Conservation (phyloP, 2,888 invertebrate species). For the Tiliacea aurago region DNA sequence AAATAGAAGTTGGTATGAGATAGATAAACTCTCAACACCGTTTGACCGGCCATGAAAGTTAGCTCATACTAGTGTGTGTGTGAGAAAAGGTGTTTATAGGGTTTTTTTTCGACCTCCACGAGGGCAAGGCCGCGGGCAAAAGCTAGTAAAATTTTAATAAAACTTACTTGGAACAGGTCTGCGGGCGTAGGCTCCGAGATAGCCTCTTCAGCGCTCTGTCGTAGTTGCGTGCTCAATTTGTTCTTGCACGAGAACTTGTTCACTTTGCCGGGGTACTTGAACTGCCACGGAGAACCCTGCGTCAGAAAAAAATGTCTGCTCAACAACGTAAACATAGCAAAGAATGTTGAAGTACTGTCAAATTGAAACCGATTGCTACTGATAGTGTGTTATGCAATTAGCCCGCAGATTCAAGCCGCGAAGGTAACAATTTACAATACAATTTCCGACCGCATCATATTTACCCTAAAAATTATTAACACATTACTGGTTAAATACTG, state of each 20-base stretch:
- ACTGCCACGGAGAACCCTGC: conserved; percentile 88
- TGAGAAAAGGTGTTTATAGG: neutral
- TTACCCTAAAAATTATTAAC: conserved; percentile 25
- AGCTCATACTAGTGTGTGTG: neutral
- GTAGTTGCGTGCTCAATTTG: conserved; percentile 85
- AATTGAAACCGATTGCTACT: too few species aligned
- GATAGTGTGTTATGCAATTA: too few species aligned
- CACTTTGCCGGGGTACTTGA: conserved; percentile 87
- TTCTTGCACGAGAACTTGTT: conserved; percentile 88
- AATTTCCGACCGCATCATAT: neutral
- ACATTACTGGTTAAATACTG: conserved; percentile 36
- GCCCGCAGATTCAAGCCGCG: too few species aligned
- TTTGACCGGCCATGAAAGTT: neutral
- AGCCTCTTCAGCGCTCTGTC: conserved; percentile 86
- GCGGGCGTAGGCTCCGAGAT: conserved; percentile 87
- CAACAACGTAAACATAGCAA: too few species aligned
- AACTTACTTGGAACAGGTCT: conserved; percentile 83
- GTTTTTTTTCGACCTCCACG: neutral
- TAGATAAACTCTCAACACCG: neutral
- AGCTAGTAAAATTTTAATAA: neutral
- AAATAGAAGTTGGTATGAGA: neutral
- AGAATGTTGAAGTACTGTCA: too few species aligned
- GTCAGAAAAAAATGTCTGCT: too few species aligned
- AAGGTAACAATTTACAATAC: neutral
- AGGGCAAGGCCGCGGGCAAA: too few species aligned